A percentile compares a stretch with the other conserved stretches of the same genome.
These are phyloP conservation scores for Piezodorus guildinii DNA, from an alignment of 1,140 invertebrate species.

Conservation along the genomic window DNA sequence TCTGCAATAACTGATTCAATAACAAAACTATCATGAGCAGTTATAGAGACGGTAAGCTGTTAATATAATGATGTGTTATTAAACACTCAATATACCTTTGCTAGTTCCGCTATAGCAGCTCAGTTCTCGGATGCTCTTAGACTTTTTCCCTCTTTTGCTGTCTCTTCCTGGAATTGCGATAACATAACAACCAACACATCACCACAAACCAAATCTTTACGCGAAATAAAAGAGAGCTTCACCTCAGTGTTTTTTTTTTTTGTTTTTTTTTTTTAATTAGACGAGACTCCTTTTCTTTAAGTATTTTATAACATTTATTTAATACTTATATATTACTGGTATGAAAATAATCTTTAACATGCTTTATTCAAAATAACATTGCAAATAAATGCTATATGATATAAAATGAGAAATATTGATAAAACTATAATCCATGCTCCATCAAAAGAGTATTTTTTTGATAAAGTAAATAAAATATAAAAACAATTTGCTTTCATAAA, in stretches of 20 bases:
- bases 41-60: not conserved
- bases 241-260: too few relatives aligned
- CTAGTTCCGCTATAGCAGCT: constrained; percentile 54
- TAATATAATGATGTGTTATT: constrained; percentile 1
- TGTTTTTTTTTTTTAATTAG: too few relatives aligned
- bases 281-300: not conserved
- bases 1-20: too few relatives aligned
- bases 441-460: too few relatives aligned
- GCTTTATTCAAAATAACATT: not conserved
- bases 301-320: not conserved
- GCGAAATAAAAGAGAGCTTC: not conserved
- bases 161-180: constrained; percentile 46
- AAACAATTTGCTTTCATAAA: too few relatives aligned
- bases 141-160: constrained; percentile 47
- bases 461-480: too few relatives aligned
- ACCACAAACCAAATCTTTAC: not conserved
- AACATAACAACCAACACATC: constrained; percentile 16
- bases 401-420: not conserved
- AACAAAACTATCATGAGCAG: not conserved
- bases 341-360: not conserved
- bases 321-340: not conserved
- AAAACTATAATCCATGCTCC: not conserved
- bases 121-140: constrained; percentile 52
- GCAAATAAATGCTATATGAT: too few relatives aligned
- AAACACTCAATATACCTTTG: constrained; percentile 43